phyloP scores from a whole-genome alignment of 2,113 vertebrate species.

The Etia nguti region DNA sequence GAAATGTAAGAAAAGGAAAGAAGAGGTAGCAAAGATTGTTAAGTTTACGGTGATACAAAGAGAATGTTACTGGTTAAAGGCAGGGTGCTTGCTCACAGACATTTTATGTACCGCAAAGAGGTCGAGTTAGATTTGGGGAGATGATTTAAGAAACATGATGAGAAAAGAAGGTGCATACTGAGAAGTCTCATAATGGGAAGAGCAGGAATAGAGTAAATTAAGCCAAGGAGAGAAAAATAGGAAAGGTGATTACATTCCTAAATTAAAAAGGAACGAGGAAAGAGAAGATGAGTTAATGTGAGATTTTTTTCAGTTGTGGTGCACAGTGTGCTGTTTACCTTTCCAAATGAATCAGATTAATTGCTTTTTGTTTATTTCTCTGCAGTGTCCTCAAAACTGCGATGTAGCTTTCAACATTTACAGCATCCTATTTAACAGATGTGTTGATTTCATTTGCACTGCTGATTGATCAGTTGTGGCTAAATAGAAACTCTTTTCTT shows the following conservation, averaged over 20 bases:
- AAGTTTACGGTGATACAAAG: not conserved
- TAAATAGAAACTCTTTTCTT: not conserved
- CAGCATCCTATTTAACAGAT: not conserved
- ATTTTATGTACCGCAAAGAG: not conserved
- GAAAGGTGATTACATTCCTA: conserved; percentile 29
- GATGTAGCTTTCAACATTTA: not conserved
- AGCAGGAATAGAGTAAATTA: not conserved
- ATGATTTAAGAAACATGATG: not conserved
- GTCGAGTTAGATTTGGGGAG: not conserved
- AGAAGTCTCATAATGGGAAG: not conserved
- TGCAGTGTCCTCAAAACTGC: not conserved
- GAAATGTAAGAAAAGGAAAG: conserved; percentile 32
- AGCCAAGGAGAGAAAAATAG: not conserved
- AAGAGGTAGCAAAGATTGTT: conserved; percentile 35
- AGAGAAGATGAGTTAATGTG: conserved; percentile 15
- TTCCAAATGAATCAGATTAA: not conserved
- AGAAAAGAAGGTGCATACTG: not conserved
- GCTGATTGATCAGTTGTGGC: not conserved
- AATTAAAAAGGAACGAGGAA: not conserved
- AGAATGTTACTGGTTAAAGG: conserved; percentile 7
- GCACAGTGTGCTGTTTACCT: not conserved
- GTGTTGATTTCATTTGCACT: not conserved
- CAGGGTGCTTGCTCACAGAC: not conserved
- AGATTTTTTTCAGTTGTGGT: not conserved
- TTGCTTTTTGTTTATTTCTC: not conserved